These are phyloP conservation scores for Danionella cerebrum DNA, from an alignment of 2,113 vertebrate species.

Conservation along the genomic window DNA sequence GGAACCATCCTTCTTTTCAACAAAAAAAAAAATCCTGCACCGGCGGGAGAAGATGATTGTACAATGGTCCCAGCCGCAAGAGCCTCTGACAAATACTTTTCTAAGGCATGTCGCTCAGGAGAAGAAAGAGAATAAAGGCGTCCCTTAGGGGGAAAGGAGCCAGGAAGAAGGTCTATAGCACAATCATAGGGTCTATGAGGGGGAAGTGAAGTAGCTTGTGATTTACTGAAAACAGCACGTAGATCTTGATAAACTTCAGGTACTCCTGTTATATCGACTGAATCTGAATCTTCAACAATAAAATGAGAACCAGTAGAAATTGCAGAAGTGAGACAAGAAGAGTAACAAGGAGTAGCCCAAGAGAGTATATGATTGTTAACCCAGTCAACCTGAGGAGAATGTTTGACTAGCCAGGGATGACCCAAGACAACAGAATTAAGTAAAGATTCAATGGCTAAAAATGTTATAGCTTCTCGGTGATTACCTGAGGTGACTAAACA, in stretches of 20 bases:
- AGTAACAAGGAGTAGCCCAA: too few relatives aligned
- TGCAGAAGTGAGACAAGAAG: too few relatives aligned
- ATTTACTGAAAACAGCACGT: neutral
- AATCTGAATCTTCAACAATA: too few relatives aligned
- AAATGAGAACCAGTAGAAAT: too few relatives aligned
- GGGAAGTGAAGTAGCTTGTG: neutral
- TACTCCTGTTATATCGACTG: too few relatives aligned
- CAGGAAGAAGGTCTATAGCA: neutral
- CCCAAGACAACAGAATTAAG: neutral
- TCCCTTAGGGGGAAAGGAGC: too few relatives aligned
- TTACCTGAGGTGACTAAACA: neutral
- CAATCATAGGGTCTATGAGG: neutral
- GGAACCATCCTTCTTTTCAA: neutral
- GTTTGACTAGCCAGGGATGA: neutral
- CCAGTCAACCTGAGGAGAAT: neutral
- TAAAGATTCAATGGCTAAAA: neutral
- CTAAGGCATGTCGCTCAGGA: too few relatives aligned
- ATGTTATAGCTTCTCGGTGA: neutral
- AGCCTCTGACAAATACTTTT: too few relatives aligned
- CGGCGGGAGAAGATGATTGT: neutral
- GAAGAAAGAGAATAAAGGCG: too few relatives aligned
- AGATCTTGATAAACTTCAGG: too few relatives aligned
- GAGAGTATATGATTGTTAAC: too few relatives aligned
- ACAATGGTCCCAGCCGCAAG: too few relatives aligned
- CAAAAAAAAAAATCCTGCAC: neutral